Base-by-base conservation (phyloP, 2,797 vertebrate species). In the Aldrovandia affinis region DNA sequence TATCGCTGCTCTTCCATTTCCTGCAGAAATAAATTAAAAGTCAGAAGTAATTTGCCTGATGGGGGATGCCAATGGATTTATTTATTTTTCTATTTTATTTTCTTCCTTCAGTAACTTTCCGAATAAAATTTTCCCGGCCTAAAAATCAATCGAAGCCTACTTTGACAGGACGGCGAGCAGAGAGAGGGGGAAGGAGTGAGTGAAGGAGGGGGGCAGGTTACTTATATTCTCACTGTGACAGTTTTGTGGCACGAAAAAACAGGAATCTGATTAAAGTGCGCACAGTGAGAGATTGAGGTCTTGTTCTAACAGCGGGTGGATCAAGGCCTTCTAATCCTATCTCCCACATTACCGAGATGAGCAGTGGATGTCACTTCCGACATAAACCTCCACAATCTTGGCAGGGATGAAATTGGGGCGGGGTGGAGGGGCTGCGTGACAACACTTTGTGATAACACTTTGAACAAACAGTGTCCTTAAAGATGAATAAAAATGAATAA, bases 1-100 rank as follows among this genome's bases (percentile, higher is more conserved):
- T 96, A 95, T 96, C 96, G 96, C 96, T 97, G 96, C 96, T n/a
- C 96, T 98, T 97, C 97, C 96, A 98, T 98, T 98, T 99, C 97
- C 97, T 97, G 92, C 95, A 93, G 96, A 99, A 99, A 99, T 99
- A 99, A 99, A 99, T 99, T 99, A 99, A 98, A 99, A 99, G 98
- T 99, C 98, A 99, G 97, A 98, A 98, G 95, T 98, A 98, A 99
- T 99, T 99, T 99, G 96, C 95, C 95, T 99, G 98, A 99, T 91
- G 95, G 96, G 96, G 94, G 94, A 94, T 96, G 96, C 96, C 97
- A 96, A 96, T 97, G 96, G 96, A 95, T 95, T 95, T 94, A 91
- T 91, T 88, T 85, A 77, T 73, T 73, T 81, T 78, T n/a, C n/a
- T n/a, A n/a, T n/a, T 57, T 52, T 3, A 47, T 20, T 77, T 78